These are phyloP conservation scores for Pleuronectes platessa DNA, from an alignment of 2,113 vertebrate genomes.

Conservation along the genomic window DNA sequence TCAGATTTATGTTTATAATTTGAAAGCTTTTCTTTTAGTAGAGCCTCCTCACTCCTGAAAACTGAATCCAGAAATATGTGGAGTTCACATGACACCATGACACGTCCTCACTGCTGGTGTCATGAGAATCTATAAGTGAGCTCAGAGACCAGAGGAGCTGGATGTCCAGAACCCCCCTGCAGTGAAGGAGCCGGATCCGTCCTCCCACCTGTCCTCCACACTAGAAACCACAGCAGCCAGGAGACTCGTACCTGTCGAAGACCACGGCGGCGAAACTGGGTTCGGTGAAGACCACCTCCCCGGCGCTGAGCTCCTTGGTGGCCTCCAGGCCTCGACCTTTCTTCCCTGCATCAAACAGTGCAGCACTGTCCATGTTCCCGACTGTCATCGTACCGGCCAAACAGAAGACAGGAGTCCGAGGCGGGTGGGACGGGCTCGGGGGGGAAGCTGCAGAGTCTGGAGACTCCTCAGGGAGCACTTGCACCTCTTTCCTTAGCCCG, in stretches of 20 bases:
- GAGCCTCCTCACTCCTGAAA: neutral
- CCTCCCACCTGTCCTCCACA: neutral
- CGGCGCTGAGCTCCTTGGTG: conserved; percentile 84
- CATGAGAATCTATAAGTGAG: conserved; percentile 29
- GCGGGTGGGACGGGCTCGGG: conserved; percentile 20
- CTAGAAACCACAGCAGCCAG: conserved; percentile 48
- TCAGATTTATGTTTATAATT: neutral
- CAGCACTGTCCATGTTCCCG: conserved; percentile 88
- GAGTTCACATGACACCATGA: conserved; percentile 47
- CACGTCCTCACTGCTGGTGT: conserved; percentile 29
- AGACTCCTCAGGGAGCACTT: too few species aligned
- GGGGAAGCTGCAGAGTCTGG: conserved; percentile 11
- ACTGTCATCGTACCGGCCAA: conserved; percentile 77
- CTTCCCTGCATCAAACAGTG: conserved; percentile 86
- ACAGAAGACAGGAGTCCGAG: conserved; percentile 29
- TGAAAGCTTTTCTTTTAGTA: neutral
- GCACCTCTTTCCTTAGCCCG: conserved; percentile 19
- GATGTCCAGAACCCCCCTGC: neutral
- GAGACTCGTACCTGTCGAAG: conserved; percentile 89
- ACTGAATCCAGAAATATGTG: conserved; percentile 2
- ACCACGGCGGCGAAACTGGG: conserved; percentile 93
- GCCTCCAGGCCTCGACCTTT: conserved; percentile 94
- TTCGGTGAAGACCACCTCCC: conserved; percentile 93
- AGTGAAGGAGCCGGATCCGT: neutral
- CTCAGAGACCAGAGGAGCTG: conserved; percentile 3